Percentiles rank a stretch among this genome's conserved stretches.
Evolutionary conservation across 2,113 vertebrate genomes (phyloP).

Genomic region (Ochotona princeps): DNA sequence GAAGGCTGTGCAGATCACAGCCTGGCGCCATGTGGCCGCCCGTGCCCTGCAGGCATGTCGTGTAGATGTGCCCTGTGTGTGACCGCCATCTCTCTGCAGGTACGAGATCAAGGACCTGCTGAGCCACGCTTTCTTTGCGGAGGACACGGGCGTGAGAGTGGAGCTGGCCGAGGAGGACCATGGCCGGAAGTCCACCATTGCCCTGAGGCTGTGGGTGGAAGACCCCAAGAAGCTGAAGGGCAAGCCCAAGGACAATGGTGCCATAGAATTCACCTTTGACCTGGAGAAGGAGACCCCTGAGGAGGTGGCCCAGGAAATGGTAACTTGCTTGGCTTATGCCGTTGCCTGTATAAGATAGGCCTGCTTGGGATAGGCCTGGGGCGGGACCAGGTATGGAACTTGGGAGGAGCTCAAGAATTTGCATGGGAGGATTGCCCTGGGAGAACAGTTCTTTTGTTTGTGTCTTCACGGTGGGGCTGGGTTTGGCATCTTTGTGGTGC

Average conservation of each 20-base stretch:
- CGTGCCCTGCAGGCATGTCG: no score
- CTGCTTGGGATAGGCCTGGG: not conserved
- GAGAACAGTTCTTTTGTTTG: not conserved
- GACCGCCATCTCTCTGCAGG: constrained; percentile 83
- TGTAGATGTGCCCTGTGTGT: not conserved
- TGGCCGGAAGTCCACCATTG: constrained; percentile 94
- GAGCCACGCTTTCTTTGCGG: constrained; percentile 98
- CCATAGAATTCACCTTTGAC: constrained; percentile 98
- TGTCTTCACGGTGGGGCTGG: not conserved
- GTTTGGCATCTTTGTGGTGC: not conserved
- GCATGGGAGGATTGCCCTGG: not conserved
- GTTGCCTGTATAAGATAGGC: fast-evolving
- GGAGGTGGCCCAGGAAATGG: constrained; percentile 99
- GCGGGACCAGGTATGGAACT: no score
- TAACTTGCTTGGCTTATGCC: constrained; percentile 74
- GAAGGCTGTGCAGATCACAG: no score
- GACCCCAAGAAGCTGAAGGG: constrained; percentile 98
- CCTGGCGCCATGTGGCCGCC: not conserved
- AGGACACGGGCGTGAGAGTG: constrained; percentile 98
- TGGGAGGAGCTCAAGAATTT: no score
- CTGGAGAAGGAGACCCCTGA: constrained; percentile 96
- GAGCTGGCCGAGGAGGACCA: constrained; percentile 99
- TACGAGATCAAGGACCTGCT: constrained; percentile 98
- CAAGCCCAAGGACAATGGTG: constrained; percentile 98
- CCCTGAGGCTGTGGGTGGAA: constrained; percentile 98